Evolutionary conservation across 2,888 invertebrate genomes (phyloP).

Genomic region (Cheiracanthium punctorium): DNA sequence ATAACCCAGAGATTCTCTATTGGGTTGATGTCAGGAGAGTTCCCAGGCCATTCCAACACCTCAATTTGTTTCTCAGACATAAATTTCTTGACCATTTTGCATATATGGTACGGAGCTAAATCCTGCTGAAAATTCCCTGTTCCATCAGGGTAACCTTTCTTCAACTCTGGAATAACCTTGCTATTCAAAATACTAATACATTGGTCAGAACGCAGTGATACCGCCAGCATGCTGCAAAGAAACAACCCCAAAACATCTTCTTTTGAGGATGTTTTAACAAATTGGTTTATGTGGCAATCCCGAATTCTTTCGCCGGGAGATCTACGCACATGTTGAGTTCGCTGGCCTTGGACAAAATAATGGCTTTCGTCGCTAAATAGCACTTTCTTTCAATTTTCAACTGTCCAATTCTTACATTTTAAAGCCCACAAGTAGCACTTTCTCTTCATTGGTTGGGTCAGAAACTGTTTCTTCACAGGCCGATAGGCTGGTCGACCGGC

Average conservation of each 20-base stretch:
- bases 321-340: too few relatives aligned
- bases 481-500: too few relatives aligned
- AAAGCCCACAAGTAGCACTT: too few relatives aligned
- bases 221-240: not conserved
- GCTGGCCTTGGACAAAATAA: too few relatives aligned
- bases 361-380: too few relatives aligned
- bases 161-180: slow-evolving; percentile 11
- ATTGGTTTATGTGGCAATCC: slow-evolving; percentile 20
- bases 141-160: not conserved
- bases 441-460: too few relatives aligned
- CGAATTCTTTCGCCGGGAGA: not conserved
- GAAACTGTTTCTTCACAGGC: too few relatives aligned
- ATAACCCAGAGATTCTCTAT: too few relatives aligned
- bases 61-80: too few relatives aligned
- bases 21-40: not conserved
- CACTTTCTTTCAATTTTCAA: too few relatives aligned
- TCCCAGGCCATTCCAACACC: not conserved
- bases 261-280: slow-evolving; percentile 6
- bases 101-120: not conserved
- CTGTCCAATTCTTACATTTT: too few relatives aligned
- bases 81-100: not conserved
- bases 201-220: slow-evolving; percentile 1
- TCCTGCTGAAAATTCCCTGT: slow-evolving; percentile 8
- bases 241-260: not conserved
- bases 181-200: not conserved